These are phyloP conservation scores for Macrocentrus cingulum DNA, from an alignment of 1,140 invertebrate genomes.

Conservation along the genomic window DNA sequence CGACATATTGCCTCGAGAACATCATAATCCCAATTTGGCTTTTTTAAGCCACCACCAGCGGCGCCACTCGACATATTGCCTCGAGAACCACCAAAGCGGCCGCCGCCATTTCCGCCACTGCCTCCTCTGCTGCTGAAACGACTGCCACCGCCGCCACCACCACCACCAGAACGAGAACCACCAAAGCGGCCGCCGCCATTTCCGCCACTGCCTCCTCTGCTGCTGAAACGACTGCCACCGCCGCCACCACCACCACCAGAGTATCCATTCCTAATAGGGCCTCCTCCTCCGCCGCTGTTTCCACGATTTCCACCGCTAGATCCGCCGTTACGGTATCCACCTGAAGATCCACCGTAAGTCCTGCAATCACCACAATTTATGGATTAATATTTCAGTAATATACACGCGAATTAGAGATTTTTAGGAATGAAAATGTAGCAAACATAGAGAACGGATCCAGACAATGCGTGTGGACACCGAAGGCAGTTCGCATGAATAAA, in stretches of 20 bases:
- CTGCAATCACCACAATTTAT: constrained; percentile 26
- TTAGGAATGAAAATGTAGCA: constrained; percentile 57
- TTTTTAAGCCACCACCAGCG: constrained; percentile 61
- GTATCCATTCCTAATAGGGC: constrained; percentile 29
- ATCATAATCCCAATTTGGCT: constrained; percentile 78
- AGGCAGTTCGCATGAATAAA: constrained; percentile 66
- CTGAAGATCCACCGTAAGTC: constrained; percentile 47
- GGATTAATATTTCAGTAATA: neutral
- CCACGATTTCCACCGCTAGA: constrained; percentile 22
- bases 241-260: constrained; percentile 30
- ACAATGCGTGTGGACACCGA: constrained; percentile 72
- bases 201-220: constrained; percentile 41
- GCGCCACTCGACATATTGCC: constrained; percentile 52
- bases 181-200: constrained; percentile 41
- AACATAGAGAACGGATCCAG: constrained; percentile 72
- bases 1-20: constrained; percentile 47
- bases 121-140: constrained; percentile 47
- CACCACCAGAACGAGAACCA: constrained; percentile 38
- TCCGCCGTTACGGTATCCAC: constrained; percentile 39
- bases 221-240: no score
- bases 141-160: constrained; percentile 46
- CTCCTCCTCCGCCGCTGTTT: constrained; percentile 28
- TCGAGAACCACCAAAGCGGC: constrained; percentile 30
- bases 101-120: constrained; percentile 48
- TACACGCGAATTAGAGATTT: no score